Conservation (phyloP, 2,797 vertebrate genomes). For the Takifugu rubripes region DNA sequence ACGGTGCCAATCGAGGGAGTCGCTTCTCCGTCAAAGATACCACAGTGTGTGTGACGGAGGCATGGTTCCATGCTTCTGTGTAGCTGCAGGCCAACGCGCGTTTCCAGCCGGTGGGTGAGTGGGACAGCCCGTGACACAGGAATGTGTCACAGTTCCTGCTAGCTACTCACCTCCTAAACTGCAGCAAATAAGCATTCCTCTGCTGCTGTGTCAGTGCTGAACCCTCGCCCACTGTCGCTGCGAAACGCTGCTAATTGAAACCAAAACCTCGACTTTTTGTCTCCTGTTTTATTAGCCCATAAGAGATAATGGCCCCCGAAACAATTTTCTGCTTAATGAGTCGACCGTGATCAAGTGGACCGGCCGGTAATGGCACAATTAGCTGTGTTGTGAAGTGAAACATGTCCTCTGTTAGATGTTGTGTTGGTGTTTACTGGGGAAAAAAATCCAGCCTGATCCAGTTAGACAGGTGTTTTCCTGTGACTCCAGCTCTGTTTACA, state of each 20-base stretch:
- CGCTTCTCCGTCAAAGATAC: neutral
- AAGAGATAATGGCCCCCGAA: slow-evolving; percentile 47
- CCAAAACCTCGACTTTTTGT: slow-evolving; percentile 69
- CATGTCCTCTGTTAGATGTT: slow-evolving; percentile 36
- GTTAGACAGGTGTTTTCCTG: slow-evolving; percentile 22
- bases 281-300: slow-evolving; percentile 45
- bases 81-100: slow-evolving; percentile 24
- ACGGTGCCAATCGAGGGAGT: no score
- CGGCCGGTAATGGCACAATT: slow-evolving; percentile 5
- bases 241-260: slow-evolving; percentile 79
- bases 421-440: slow-evolving; percentile 13
- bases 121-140: slow-evolving; percentile 66
- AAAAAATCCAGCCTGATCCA: slow-evolving; percentile 1
- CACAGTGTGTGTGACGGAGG: slow-evolving; percentile 2
- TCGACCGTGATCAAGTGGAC: slow-evolving; percentile 14
- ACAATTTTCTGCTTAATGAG: slow-evolving; percentile 23
- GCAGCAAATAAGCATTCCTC: slow-evolving; percentile 83
- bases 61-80: slow-evolving; percentile 26
- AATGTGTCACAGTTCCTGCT: slow-evolving; percentile 80
- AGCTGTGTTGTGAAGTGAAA: slow-evolving; percentile 5
- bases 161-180: slow-evolving; percentile 74
- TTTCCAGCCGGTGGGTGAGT: slow-evolving; percentile 26
- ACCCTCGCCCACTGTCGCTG: slow-evolving; percentile 70
- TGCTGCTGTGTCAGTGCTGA: slow-evolving; percentile 77
- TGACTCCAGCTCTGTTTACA: slow-evolving; percentile 60